Conservation (phyloP, 2,797 vertebrate species). For the Astyanax mexicanus region DNA sequence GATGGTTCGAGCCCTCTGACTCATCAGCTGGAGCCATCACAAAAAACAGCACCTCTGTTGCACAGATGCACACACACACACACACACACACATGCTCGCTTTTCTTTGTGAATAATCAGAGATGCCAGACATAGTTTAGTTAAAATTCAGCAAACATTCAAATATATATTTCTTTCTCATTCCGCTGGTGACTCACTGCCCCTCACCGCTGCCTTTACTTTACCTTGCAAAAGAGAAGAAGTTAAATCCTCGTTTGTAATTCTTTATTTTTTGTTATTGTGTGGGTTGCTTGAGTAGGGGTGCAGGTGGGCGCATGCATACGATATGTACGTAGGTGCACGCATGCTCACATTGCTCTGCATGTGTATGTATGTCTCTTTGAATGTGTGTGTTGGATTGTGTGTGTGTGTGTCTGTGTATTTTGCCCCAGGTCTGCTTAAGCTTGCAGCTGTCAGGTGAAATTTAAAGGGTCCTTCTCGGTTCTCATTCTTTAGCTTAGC, state of each 20-base stretch:
- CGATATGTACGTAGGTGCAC: background rate
- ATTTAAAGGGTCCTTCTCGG: slow-evolving; percentile 57
- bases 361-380: slow-evolving; percentile 10
- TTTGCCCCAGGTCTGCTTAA: slow-evolving; percentile 52
- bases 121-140: slow-evolving; percentile 26
- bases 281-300: background rate
- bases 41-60: slow-evolving; percentile 4
- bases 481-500: slow-evolving; percentile 64
- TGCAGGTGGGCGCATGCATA: background rate
- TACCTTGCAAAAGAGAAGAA: background rate
- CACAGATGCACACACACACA: background rate
- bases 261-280: slow-evolving; percentile 21
- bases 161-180: background rate
- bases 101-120: slow-evolving; percentile 12
- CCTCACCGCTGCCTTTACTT: slow-evolving; percentile 15
- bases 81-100: background rate
- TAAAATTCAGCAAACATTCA: slow-evolving; percentile 24
- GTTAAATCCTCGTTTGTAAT: slow-evolving; percentile 22
- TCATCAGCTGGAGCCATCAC: slow-evolving; percentile 36
- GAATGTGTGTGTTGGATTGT: background rate
- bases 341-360: background rate
- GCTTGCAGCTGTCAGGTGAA: slow-evolving; percentile 56
- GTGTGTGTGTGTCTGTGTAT: too few species aligned
- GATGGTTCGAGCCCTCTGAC: slow-evolving; percentile 45
- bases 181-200: slow-evolving; percentile 31